Evolutionary conservation across 2,888 invertebrate species (phyloP).

Genomic region (Parnassius mnemosyne): DNA sequence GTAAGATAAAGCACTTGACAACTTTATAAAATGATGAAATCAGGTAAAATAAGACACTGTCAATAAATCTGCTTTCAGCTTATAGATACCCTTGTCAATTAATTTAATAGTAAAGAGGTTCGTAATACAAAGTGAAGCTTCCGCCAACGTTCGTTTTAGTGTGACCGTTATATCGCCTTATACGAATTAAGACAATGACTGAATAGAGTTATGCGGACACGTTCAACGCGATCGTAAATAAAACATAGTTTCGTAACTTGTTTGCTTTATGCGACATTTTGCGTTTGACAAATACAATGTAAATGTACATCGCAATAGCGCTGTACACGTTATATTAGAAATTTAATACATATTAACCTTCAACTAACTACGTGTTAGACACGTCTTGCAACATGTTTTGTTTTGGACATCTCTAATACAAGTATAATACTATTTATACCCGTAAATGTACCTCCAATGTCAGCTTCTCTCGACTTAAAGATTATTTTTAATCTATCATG

Average conservation of each 20-base stretch:
- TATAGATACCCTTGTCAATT: constrained; percentile 25
- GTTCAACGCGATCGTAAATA: constrained; percentile 10
- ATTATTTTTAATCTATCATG: too few species aligned
- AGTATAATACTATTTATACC: too few species aligned
- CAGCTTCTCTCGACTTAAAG: too few species aligned
- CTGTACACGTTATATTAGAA: neutral
- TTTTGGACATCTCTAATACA: too few species aligned
- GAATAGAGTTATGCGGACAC: constrained; percentile 12
- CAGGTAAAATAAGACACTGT: constrained; percentile 22
- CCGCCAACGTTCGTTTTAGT: constrained; percentile 24
- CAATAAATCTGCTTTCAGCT: constrained; percentile 28
- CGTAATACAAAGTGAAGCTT: constrained; percentile 25
- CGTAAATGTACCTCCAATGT: too few species aligned
- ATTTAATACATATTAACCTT: neutral
- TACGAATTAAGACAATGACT: constrained; percentile 18
- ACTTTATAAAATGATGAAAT: constrained; percentile 28
- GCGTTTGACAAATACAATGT: constrained; percentile 16
- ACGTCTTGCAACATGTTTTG: neutral
- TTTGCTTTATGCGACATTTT: constrained; percentile 12
- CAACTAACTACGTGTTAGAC: neutral
- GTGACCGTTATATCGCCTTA: constrained; percentile 19
- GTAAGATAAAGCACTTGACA: constrained; percentile 27
- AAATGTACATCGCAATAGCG: neutral
- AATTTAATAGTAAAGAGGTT: constrained; percentile 25
- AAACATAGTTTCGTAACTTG: constrained; percentile 10